These are phyloP conservation scores for Strigamia crassipes DNA, from an alignment of 2,888 invertebrate genomes.

Conservation along the genomic window DNA sequence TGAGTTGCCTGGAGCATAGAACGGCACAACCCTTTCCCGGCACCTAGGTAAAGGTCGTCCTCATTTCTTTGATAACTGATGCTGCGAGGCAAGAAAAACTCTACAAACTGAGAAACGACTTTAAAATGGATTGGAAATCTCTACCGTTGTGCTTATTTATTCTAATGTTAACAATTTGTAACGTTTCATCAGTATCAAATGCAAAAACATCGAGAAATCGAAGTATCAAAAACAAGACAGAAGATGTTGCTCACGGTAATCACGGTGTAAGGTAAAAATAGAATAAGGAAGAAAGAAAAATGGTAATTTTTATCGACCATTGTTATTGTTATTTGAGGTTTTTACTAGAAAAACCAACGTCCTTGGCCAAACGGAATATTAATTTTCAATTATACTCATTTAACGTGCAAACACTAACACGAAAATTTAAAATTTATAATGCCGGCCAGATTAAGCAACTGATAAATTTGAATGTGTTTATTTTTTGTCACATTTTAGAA, in stretches of 20 bases:
- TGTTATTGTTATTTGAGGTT: not conserved
- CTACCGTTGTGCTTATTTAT: not conserved
- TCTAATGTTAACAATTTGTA: not conserved
- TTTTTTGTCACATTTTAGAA: not conserved
- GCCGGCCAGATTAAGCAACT: not conserved
- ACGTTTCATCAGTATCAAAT: not conserved
- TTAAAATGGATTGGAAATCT: not conserved
- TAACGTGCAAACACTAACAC: no score
- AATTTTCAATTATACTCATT: no score
- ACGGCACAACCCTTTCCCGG: not conserved
- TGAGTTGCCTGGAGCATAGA: not conserved
- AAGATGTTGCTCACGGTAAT: not conserved
- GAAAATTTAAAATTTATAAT: no score
- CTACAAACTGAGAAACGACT: not conserved
- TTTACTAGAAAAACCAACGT: not conserved
- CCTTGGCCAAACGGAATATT: no score
- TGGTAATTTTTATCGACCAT: not conserved
- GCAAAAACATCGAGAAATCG: not conserved
- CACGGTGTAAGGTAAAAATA: not conserved
- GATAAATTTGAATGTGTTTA: not conserved
- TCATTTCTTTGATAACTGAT: slow-evolving; percentile 1
- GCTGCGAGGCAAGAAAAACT: not conserved
- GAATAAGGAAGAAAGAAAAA: not conserved
- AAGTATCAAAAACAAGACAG: not conserved
- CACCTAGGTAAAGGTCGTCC: slow-evolving; percentile 3